These are phyloP conservation scores for Ctenosaura bakeri DNA, from an alignment of 2,797 vertebrate genomes.

Conservation along the genomic window DNA sequence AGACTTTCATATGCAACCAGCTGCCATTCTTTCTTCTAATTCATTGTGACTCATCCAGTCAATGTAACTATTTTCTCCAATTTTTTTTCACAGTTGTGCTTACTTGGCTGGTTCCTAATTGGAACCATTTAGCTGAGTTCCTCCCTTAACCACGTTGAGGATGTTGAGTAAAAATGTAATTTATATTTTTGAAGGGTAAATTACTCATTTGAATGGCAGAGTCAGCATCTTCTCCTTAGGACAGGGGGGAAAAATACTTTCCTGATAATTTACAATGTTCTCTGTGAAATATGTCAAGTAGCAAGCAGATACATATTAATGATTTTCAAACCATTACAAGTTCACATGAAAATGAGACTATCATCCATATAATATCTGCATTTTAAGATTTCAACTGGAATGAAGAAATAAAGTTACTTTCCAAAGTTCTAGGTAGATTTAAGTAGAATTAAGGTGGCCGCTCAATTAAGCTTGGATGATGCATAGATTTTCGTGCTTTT, in stretches of 20 bases:
- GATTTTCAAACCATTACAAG: neutral
- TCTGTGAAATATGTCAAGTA: constrained; percentile 25
- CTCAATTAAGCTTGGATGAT: neutral
- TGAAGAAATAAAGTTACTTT: neutral
- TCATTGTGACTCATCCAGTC: neutral
- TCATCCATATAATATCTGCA: constrained; percentile 17
- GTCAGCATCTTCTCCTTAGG: constrained; percentile 35
- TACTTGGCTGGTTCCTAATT: constrained; percentile 38
- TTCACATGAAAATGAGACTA: neutral
- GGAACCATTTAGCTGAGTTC: constrained; percentile 12
- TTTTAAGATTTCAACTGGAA: neutral
- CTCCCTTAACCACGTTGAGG: constrained; percentile 51
- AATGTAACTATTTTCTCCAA: constrained; percentile 40
- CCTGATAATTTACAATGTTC: neutral
- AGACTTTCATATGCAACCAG: constrained; percentile 15
- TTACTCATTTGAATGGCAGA: constrained; percentile 25
- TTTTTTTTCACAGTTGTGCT: neutral
- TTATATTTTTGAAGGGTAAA: constrained; percentile 44
- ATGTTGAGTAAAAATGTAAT: constrained; percentile 19
- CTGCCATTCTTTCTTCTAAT: constrained; percentile 50
- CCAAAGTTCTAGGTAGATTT: neutral
- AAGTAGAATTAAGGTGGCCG: no score
- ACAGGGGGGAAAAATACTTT: constrained; percentile 27
- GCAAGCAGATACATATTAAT: constrained; percentile 32
- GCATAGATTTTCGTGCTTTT: neutral